A percentile compares a stretch with the other conserved stretches of the same genome.
phyloP scores from a whole-genome alignment of 1,140 invertebrate genomes.

The Pogonomyrmex californicus region DNA sequence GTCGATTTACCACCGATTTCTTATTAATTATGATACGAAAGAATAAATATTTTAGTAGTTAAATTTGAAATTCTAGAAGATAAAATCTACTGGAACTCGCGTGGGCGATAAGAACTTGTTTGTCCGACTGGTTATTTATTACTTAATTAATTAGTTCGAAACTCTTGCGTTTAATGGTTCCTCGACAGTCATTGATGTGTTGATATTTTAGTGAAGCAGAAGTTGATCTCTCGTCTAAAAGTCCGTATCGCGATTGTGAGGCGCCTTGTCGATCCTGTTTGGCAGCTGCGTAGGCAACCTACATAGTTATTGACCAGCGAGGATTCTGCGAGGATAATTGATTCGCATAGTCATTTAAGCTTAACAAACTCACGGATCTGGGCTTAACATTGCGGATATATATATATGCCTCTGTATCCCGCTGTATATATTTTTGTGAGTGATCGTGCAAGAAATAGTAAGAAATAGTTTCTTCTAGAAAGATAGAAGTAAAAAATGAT shows the following conservation, averaged over 20 bases:
- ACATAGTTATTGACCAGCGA: slow-evolving; percentile 8
- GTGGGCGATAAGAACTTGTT: not conserved
- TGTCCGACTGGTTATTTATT: not conserved
- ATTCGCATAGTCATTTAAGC: not conserved
- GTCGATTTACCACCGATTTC: not conserved
- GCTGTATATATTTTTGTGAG: not conserved
- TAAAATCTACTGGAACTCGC: not conserved
- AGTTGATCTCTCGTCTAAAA: not conserved
- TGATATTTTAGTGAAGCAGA: not conserved
- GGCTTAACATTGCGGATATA: not conserved
- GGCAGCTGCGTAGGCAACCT: not conserved
- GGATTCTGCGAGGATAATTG: not conserved
- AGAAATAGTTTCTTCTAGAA: not conserved
- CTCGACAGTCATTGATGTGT: not conserved
- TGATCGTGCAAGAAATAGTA: not conserved
- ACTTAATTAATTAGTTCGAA: not conserved
- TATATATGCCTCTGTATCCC: not conserved
- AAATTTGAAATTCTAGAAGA: not conserved
- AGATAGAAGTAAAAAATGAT: not conserved
- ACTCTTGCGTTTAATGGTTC: not conserved
- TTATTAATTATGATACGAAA: not conserved
- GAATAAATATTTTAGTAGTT: not conserved
- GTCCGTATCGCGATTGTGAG: not conserved
- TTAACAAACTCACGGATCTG: not conserved
- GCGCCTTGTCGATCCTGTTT: not conserved